A percentile compares a stretch with the other conserved stretches of the same genome.
These are phyloP conservation scores for Parochlus steinenii DNA, from an alignment of 2,888 invertebrate species.

Conservation along the genomic window DNA sequence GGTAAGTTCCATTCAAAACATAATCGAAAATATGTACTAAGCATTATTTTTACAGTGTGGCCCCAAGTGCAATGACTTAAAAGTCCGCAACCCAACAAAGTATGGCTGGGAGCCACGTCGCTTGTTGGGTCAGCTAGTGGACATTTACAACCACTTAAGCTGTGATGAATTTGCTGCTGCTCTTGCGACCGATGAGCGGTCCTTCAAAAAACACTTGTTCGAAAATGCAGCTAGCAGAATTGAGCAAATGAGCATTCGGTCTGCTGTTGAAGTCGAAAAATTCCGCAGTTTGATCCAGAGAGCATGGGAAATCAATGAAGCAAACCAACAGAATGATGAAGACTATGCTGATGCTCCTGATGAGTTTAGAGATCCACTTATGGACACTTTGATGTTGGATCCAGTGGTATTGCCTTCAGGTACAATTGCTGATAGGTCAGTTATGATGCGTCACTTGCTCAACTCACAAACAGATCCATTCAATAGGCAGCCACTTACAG, in stretches of 20 bases:
- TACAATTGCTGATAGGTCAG: constrained; percentile 82
- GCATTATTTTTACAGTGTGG: constrained; percentile 94
- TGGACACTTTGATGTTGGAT: constrained; percentile 95
- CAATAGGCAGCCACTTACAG: constrained; percentile 85
- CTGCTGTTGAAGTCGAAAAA: constrained; percentile 66
- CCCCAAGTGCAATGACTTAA: constrained; percentile 84
- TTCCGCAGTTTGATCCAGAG: constrained; percentile 61
- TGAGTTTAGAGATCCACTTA: constrained; percentile 89
- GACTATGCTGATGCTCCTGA: constrained; percentile 93
- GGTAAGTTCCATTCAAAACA: constrained; percentile 7
- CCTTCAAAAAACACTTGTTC: constrained; percentile 84
- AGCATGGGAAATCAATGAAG: constrained; percentile 59
- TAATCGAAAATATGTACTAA: no score
- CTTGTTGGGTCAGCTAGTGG: constrained; percentile 78
- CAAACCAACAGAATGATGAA: constrained; percentile 75
- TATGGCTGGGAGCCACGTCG: constrained; percentile 96
- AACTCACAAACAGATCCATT: constrained; percentile 97
- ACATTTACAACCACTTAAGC: constrained; percentile 93
- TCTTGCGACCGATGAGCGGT: constrained; percentile 91
- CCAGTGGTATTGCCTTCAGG: constrained; percentile 87
- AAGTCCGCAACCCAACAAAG: constrained; percentile 83
- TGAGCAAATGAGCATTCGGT: constrained; percentile 68
- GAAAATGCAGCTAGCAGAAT: constrained; percentile 76
- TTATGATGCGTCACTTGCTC: constrained; percentile 82
- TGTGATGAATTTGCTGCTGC: constrained; percentile 81